Evolutionary conservation across 1,140 invertebrate genomes (phyloP).

Genomic region (Cyrtorhinus lividipennis): DNA sequence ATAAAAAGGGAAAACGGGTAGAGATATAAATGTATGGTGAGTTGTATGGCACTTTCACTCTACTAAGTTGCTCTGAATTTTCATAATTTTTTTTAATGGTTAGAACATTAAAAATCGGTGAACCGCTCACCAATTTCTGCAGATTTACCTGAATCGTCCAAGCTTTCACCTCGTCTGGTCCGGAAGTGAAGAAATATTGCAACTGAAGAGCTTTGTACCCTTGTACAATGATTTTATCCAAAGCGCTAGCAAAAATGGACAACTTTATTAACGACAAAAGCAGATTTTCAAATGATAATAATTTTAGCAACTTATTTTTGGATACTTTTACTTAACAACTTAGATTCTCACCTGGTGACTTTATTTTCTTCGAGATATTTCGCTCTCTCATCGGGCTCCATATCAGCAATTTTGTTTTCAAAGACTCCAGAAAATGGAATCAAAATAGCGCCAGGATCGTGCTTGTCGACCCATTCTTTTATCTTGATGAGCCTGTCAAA

Average conservation of each 20-base stretch:
- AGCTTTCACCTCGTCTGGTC: slow-evolving; percentile 95
- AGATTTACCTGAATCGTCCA: slow-evolving; percentile 99
- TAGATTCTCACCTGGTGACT: slow-evolving; percentile 51
- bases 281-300: not conserved
- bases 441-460: slow-evolving; percentile 83
- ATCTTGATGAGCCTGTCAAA: slow-evolving; percentile 83
- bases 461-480: slow-evolving; percentile 97
- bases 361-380: slow-evolving; percentile 66
- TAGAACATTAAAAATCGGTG: no score
- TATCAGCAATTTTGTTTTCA: slow-evolving; percentile 75
- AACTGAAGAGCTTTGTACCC: slow-evolving; percentile 93
- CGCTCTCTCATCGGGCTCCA: slow-evolving; percentile 55
- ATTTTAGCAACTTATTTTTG: no score
- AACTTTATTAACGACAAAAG: not conserved
- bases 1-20: no score
- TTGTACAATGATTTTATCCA: slow-evolving; percentile 95
- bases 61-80: no score
- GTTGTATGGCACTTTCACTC: no score
- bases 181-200: slow-evolving; percentile 95
- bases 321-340: no score
- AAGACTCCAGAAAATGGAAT: slow-evolving; percentile 92
- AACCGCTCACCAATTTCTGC: no score
- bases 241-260: slow-evolving; percentile 42
- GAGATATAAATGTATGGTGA: no score
- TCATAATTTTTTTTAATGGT: no score